Base-by-base conservation (phyloP, 1,140 invertebrate species). In the Calephelis nemesis region DNA sequence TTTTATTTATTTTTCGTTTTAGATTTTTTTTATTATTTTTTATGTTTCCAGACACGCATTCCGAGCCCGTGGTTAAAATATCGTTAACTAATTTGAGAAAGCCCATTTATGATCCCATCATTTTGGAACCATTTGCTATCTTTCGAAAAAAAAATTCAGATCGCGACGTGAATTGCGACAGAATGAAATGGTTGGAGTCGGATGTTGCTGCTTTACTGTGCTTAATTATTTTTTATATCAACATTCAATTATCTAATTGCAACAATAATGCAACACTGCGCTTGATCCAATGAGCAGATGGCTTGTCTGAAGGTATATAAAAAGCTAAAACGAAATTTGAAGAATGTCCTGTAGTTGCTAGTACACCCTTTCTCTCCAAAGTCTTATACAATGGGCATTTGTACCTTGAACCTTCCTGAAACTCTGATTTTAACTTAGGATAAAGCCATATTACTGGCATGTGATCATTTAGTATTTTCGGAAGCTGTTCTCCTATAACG, bases 301-400 rank as follows among this genome's bases (percentile, higher is more conserved):
- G 93, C 71, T 94, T 82, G 68, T 94, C 84, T 0, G 96, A 96
- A 13, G 96, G 94, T 19, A 98, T 85, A 63, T 95, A 93, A 73
- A 98, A 93, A 1, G 95, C 95, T 54, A 98, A 87, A 0, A 98
- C 96, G 90, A 96, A 98, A 92, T 98, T 98, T 0, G 97, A 98
- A 0, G 97, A 98, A 89, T 98, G 97, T 0, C 97, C 97, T 0
- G 97, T 98, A 0, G 97, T 98, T 58, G 97, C 97, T 10, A 96
- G 88, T 68, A 95, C 94, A 9, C 97, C 97, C 77, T 95, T 94
- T 70, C 97, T 93, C 72, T 96, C 97, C 12, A 96, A 95, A 0
- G 97, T 98, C 83, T 98, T 98, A 84, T 98, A 98, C 1, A 98
- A 91, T 6, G 97, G 97, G 85, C 96, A 97, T 68, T 92, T 93